These are phyloP conservation scores for Hemitrygon akajei DNA, from an alignment of 2,797 vertebrate genomes.

Conservation along the genomic window DNA sequence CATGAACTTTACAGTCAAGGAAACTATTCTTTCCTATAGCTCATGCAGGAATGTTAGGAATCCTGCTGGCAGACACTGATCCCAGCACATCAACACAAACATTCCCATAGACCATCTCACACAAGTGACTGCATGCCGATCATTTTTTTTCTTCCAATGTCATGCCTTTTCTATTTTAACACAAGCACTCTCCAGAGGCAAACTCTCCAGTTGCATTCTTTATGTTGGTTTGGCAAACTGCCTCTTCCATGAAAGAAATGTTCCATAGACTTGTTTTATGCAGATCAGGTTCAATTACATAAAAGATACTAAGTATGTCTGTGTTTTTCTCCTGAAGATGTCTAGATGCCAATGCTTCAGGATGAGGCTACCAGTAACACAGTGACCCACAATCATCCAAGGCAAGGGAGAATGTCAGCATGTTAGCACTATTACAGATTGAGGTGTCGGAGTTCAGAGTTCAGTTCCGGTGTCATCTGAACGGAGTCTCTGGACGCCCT, in stretches of 20 bases:
- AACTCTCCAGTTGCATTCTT: background rate
- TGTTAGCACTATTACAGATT: too few relatives aligned
- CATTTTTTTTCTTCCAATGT: background rate
- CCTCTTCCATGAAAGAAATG: background rate
- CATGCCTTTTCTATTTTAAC: conserved; percentile 20
- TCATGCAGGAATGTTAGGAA: background rate
- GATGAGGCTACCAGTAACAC: background rate
- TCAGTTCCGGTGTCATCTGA: too few relatives aligned
- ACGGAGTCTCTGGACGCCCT: too few relatives aligned
- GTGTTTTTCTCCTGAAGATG: background rate
- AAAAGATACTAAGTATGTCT: background rate
- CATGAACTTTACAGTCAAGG: background rate
- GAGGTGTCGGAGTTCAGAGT: too few relatives aligned
- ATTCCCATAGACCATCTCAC: background rate
- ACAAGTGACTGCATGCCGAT: background rate
- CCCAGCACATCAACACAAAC: background rate
- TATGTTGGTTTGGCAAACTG: background rate
- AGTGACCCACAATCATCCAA: background rate
- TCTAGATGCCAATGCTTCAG: background rate
- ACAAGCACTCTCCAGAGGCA: background rate
- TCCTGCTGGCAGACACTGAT: background rate
- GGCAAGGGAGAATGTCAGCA: background rate
- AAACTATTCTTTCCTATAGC: background rate
- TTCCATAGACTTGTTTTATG: background rate
- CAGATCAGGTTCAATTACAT: background rate